phyloP scores from a whole-genome alignment of 2,797 vertebrate species.

The Tangara arthus region DNA sequence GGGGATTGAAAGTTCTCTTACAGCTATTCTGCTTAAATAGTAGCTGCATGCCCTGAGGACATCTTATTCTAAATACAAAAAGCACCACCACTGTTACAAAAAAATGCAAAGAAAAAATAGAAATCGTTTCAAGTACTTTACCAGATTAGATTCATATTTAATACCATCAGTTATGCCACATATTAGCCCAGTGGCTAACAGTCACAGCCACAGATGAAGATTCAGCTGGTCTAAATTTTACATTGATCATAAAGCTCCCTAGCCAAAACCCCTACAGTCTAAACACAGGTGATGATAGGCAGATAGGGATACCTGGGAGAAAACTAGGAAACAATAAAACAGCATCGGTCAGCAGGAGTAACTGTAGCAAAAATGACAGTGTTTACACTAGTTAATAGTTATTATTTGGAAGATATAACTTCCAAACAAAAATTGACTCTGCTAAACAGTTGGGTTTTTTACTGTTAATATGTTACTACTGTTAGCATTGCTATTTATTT shows the following conservation, averaged over 20 bases:
- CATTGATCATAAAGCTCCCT: neutral
- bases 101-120: neutral
- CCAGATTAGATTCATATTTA: neutral
- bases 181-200: neutral
- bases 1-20: neutral
- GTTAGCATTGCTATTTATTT: neutral
- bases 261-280: neutral
- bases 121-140: neutral
- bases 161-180: neutral
- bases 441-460: neutral
- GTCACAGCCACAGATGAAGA: neutral
- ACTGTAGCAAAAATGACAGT: neutral
- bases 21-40: neutral
- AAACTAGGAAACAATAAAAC: neutral
- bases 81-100: neutral
- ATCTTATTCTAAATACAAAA: neutral
- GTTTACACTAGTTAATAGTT: neutral
- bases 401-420: neutral
- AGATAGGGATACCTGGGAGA: neutral
- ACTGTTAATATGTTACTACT: neutral
- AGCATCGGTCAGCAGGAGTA: neutral
- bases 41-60: neutral
- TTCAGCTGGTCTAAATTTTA: neutral
- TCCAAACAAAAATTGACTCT: neutral
- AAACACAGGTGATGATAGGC: neutral